These are phyloP conservation scores for Parnassius orleans DNA, from an alignment of 2,888 invertebrate genomes.

Conservation along the genomic window DNA sequence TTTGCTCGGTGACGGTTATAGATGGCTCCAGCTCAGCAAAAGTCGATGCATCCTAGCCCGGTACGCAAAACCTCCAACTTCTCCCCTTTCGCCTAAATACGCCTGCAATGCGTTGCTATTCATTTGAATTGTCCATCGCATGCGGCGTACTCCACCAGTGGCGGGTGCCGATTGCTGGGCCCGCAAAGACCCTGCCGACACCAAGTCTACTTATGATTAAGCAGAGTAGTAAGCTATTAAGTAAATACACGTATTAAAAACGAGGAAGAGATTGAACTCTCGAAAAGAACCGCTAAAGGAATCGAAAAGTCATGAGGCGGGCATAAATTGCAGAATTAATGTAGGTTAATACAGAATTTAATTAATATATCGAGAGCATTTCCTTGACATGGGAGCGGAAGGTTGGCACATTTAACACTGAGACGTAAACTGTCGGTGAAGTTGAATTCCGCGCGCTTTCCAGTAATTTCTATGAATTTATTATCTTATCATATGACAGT, in stretches of 20 bases:
- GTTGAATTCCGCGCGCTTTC: slow-evolving; percentile 15
- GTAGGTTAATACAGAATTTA: slow-evolving; percentile 26
- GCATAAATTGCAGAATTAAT: slow-evolving; percentile 26
- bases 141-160: too few relatives aligned
- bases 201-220: too few relatives aligned
- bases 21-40: too few relatives aligned
- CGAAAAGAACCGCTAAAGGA: slow-evolving; percentile 16
- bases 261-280: slow-evolving; percentile 19
- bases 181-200: too few relatives aligned
- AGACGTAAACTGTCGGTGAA: slow-evolving; percentile 8
- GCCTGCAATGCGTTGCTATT: too few relatives aligned
- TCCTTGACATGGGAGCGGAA: slow-evolving; percentile 25
- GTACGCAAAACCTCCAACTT: too few relatives aligned
- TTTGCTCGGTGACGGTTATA: too few relatives aligned
- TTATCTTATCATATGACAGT: slow-evolving; percentile 1
- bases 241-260: background rate
- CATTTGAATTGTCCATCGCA: too few relatives aligned
- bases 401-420: slow-evolving; percentile 20
- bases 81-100: too few relatives aligned
- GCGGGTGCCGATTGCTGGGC: too few relatives aligned
- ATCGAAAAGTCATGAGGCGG: slow-evolving; percentile 16
- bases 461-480: slow-evolving; percentile 19
- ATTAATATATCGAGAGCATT: slow-evolving; percentile 27
- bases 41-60: too few relatives aligned
- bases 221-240: background rate